A percentile compares a stretch with the other conserved stretches of the same genome.
phyloP scores from a whole-genome alignment of 2,797 vertebrate species.

The Parauchenoglanis ngamensis region DNA sequence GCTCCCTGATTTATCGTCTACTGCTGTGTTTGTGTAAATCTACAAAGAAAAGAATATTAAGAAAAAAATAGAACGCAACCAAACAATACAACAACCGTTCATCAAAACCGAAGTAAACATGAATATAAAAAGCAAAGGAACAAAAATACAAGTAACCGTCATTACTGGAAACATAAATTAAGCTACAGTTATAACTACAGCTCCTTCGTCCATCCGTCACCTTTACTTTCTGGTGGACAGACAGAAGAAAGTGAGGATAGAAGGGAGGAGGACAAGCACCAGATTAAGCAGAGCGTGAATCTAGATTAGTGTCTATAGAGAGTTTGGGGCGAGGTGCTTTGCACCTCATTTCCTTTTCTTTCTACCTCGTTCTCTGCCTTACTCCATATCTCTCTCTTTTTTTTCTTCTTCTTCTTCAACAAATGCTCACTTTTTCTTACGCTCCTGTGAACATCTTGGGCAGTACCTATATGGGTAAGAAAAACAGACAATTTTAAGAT shows the following conservation, averaged over 20 bases:
- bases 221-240: constrained; percentile 33
- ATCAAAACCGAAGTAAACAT: constrained; percentile 41
- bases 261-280: constrained; percentile 57
- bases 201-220: constrained; percentile 43
- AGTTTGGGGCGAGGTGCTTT: constrained; percentile 1
- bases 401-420: neutral
- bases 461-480: constrained; percentile 50
- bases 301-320: constrained; percentile 57
- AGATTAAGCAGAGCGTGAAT: constrained; percentile 60
- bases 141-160: constrained; percentile 59
- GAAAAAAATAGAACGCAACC: constrained; percentile 14
- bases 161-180: constrained; percentile 64
- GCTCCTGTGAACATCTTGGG: constrained; percentile 65
- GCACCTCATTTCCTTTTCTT: constrained; percentile 37
- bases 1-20: constrained; percentile 42
- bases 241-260: constrained; percentile 63
- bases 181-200: constrained; percentile 51
- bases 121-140: constrained; percentile 31
- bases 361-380: constrained; percentile 31
- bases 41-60: constrained; percentile 26
- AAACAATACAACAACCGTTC: constrained; percentile 27
- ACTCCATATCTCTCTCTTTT: neutral
- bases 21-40: constrained; percentile 36
- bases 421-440: constrained; percentile 61
- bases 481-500: neutral